Evolutionary conservation across 2,113 vertebrate species (phyloP).

Genomic region (Sprattus sprattus): DNA sequence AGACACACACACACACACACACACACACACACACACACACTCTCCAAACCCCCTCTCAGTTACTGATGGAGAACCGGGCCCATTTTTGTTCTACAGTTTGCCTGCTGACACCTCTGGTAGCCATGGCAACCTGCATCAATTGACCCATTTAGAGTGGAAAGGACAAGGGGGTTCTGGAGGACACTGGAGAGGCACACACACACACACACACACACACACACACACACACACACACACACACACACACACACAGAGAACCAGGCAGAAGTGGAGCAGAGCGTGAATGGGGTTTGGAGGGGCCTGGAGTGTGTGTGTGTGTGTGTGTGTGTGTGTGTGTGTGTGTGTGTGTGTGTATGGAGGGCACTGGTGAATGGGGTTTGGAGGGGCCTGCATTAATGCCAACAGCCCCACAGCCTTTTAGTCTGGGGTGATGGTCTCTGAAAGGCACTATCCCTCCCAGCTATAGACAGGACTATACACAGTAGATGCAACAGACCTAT

Average conservation of each 20-base stretch:
- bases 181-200: not conserved
- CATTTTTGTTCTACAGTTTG: constrained; percentile 31
- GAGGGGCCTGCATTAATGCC: not conserved
- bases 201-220: too few relatives aligned
- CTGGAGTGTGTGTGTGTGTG: too few relatives aligned
- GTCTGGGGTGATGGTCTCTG: not conserved
- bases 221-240: too few relatives aligned
- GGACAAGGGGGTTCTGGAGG: constrained; percentile 30
- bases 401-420: not conserved
- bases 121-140: constrained; percentile 45
- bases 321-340: too few relatives aligned
- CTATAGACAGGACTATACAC: not conserved
- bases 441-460: not conserved
- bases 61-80: constrained; percentile 27
- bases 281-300: constrained; percentile 13
- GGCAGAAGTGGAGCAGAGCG: not conserved
- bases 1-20: too few relatives aligned
- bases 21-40: too few relatives aligned
- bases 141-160: constrained; percentile 46
- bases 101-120: constrained; percentile 41
- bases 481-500: not conserved
- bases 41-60: not conserved
- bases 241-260: not conserved
- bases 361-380: constrained; percentile 15
- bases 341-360: too few relatives aligned